Evolutionary conservation across 2,113 vertebrate species (phyloP).

Genomic region (Notarius quadriscutis): DNA sequence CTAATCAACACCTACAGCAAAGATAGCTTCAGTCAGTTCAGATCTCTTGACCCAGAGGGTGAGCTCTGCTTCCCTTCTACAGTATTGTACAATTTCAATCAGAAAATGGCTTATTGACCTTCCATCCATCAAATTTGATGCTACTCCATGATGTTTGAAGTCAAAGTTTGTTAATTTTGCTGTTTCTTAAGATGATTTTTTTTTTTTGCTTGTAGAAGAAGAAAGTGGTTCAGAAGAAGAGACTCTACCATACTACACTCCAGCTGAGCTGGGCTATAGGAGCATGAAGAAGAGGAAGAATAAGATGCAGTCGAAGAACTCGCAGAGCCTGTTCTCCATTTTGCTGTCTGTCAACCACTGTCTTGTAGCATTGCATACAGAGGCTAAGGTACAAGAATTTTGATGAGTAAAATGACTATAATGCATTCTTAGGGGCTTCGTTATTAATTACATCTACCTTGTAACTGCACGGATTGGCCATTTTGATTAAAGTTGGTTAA

Average conservation of each 20-base stretch:
- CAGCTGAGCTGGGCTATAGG: slow-evolving; percentile 82
- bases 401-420: neutral
- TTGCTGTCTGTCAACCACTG: slow-evolving; percentile 86
- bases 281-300: slow-evolving; percentile 86
- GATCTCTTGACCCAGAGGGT: slow-evolving; percentile 88
- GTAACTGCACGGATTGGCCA: neutral
- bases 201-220: slow-evolving; percentile 76
- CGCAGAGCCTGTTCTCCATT: slow-evolving; percentile 90
- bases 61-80: slow-evolving; percentile 45
- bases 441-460: neutral
- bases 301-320: slow-evolving; percentile 83
- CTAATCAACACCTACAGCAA: slow-evolving; percentile 93
- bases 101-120: neutral
- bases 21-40: slow-evolving; percentile 90
- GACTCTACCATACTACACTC: slow-evolving; percentile 82
- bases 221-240: slow-evolving; percentile 96
- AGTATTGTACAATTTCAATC: neutral
- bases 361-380: slow-evolving; percentile 84
- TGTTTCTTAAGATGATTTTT: neutral
- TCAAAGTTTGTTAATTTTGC: neutral
- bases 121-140: neutral
- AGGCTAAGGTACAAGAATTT: slow-evolving; percentile 78
- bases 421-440: neutral
- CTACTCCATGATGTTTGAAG: neutral
- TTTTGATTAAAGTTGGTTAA: neutral